Base-by-base conservation (phyloP, 1,140 invertebrate species). In the Orussus abietinus region DNA sequence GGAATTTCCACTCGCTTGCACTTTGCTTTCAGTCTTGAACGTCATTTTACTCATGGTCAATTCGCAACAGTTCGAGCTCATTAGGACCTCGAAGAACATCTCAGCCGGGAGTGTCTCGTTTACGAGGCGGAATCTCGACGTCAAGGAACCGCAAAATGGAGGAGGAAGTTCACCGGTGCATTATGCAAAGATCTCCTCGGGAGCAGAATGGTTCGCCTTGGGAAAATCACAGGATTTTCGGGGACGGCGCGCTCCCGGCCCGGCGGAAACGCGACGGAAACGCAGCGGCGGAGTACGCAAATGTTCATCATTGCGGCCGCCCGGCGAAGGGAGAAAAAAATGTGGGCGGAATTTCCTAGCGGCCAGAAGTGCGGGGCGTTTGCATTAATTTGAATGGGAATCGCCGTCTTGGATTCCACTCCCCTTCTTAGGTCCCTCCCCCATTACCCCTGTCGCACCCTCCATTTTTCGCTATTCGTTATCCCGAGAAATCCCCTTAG, bases 371-470 rank as follows among this genome's bases (percentile, higher is more conserved):
- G 42, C 40, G 31, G 40, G 36, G 46, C 47, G 55, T 58, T 62
- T 62, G 59, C 57, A 59, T 62, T 62, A 54, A 60, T 62, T 62
- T 62, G 59, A 58, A 59, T 59, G 51, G 50, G 55, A 59, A 59
- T 57, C 52, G 57, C 52, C 38, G 34, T 21, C 35, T 30, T 43
- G 18, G 28, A 10, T 18, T 12, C 13, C 2, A 6, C 7, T 14
- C 17, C 6, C 14, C 33, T n/a, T 21, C 41, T 26, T 20, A 17
- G 26, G 29, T 18, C 29, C n/a, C 32, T 33, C 10, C 13, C 17
- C n/a, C 11, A 29, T n/a, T 20, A 18, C 20, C 20, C 35, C 26
- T 26, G 12, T 17, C 21, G 18, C 11, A 52, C 33, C 57, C 50
- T 49, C 42, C 50, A 49, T 43, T 51, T 55, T 45, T 45, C 55